Evolutionary conservation across 64 coral and sea anemone genomes (phyloP).

Genomic region (Orbicella faveolata): DNA sequence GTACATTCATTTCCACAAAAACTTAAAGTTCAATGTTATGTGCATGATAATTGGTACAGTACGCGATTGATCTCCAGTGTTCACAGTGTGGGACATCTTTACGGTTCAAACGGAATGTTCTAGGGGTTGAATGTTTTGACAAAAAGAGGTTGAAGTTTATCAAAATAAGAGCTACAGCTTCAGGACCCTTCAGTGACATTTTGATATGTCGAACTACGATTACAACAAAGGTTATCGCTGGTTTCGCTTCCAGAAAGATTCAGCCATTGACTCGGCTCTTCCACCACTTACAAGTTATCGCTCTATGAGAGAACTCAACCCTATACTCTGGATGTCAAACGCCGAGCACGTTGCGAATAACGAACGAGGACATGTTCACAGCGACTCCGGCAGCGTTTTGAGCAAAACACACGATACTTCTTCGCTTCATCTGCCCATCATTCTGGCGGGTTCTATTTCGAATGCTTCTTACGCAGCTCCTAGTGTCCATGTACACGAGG

Average conservation of each 20-base stretch:
- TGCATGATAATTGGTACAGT: background rate
- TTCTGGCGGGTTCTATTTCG: background rate
- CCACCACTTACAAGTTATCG: constrained; percentile 63
- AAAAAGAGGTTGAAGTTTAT: background rate
- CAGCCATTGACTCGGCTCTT: constrained; percentile 50
- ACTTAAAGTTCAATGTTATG: background rate
- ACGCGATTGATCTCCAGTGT: background rate
- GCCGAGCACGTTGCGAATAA: constrained; percentile 27
- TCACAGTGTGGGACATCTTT: no score
- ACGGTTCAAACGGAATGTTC: background rate
- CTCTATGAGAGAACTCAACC: constrained; percentile 38
- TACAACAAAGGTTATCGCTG: constrained; percentile 81
- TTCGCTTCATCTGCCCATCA: constrained; percentile 24
- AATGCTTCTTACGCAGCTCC: background rate
- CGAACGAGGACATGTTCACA: constrained; percentile 14
- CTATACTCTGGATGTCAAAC: constrained; percentile 53
- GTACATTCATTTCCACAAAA: background rate
- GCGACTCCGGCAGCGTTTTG: background rate
- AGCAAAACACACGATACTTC: background rate
- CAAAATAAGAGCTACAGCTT: no score
- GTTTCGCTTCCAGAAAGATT: constrained; percentile 69
- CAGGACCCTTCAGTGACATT: no score
- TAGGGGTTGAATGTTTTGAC: background rate
- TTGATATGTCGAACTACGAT: constrained; percentile 77
- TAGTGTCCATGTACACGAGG: background rate